A percentile compares a stretch with the other conserved stretches of the same genome.
Conservation (phyloP, 2,888 invertebrate genomes). For the Oligia fasciuncula region DNA sequence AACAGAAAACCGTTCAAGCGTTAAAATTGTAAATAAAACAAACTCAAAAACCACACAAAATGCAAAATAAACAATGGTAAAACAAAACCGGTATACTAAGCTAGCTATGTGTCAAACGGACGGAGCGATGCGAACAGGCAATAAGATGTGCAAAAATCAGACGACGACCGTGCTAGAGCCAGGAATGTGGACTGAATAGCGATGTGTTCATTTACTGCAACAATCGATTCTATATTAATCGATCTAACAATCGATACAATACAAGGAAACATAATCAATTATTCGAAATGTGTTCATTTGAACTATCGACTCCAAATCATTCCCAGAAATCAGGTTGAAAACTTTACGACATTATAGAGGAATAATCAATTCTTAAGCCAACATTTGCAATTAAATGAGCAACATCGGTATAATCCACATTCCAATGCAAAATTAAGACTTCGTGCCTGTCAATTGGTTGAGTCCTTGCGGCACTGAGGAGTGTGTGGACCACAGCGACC, state of each 20-base stretch:
- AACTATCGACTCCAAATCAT: constrained; percentile 45
- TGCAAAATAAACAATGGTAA: constrained; percentile 75
- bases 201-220: constrained; percentile 70
- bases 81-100: constrained; percentile 75
- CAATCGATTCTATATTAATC: constrained; percentile 70
- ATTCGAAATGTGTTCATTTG: constrained; percentile 29
- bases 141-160: constrained; percentile 86
- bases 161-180: constrained; percentile 76
- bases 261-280: constrained; percentile 41
- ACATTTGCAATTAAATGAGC: constrained; percentile 67
- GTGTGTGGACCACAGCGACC: constrained; percentile 95
- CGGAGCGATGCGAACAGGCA: constrained; percentile 83
- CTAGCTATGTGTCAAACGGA: constrained; percentile 82
- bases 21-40: constrained; percentile 63
- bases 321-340: constrained; percentile 39
- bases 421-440: constrained; percentile 77
- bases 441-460: constrained; percentile 94
- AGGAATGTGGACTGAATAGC: constrained; percentile 85
- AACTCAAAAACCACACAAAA: constrained; percentile 73
- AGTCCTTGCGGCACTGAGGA: constrained; percentile 94
- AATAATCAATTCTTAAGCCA: constrained; percentile 56
- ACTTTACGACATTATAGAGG: constrained; percentile 38
- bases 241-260: constrained; percentile 53
- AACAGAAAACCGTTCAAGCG: constrained; percentile 65
- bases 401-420: constrained; percentile 76